Percentiles rank a stretch among this genome's conserved stretches.
Evolutionary conservation across 1,140 invertebrate species (phyloP).

Genomic region (Drosophila malerkotliana): DNA sequence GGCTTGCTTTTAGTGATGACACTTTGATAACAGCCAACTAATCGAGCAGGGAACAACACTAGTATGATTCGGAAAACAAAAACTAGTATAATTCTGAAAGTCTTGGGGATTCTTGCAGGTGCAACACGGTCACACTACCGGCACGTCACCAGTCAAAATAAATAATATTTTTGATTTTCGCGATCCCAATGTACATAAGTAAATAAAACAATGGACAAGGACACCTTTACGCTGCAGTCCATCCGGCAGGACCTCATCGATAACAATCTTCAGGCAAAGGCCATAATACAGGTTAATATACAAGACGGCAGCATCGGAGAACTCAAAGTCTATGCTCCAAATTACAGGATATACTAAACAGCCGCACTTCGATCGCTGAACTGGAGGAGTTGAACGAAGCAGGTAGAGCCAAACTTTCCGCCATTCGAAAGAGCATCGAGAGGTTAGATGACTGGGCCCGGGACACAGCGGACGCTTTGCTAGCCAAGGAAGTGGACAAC

Average conservation of each 20-base stretch:
- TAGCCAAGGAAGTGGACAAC: slow-evolving; percentile 87
- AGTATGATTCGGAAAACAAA: too few species aligned
- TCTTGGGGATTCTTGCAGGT: not conserved
- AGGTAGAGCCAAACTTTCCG: slow-evolving; percentile 88
- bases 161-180: slow-evolving; percentile 6
- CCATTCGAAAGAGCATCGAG: slow-evolving; percentile 88
- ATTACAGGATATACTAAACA: slow-evolving; percentile 88
- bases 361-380: slow-evolving; percentile 87
- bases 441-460: slow-evolving; percentile 88
- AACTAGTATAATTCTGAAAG: too few species aligned
- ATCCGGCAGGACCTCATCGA: slow-evolving; percentile 88
- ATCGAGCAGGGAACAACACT: not conserved
- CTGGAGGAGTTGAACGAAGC: slow-evolving; percentile 90
- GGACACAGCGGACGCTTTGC: slow-evolving; percentile 86
- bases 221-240: slow-evolving; percentile 72
- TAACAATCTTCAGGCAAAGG: slow-evolving; percentile 89
- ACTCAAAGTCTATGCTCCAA: slow-evolving; percentile 4
- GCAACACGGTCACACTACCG: not conserved
- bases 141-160: slow-evolving; percentile 39
- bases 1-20: not conserved
- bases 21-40: not conserved
- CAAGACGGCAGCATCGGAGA: not conserved
- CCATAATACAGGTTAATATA: slow-evolving; percentile 89
- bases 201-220: slow-evolving; percentile 51
- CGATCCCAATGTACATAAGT: not conserved